Base-by-base conservation (phyloP, 2,888 invertebrate genomes). In the Drosophila lutescens region DNA sequence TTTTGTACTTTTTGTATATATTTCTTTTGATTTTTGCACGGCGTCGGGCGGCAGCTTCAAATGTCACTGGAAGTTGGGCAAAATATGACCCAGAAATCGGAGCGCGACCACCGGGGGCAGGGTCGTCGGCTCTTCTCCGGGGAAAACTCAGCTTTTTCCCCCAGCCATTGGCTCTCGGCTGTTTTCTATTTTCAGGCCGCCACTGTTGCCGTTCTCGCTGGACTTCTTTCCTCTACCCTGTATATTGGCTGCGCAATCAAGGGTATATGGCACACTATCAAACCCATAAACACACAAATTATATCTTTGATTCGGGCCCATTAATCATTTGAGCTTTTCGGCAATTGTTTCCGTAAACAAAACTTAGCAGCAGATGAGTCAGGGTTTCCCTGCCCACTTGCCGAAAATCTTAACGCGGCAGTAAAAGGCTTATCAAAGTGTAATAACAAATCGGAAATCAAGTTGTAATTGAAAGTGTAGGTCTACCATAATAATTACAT, bases 31-130 rank as follows among this genome's bases (percentile, higher is more conserved):
- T 55, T 53, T 62, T 54, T 50, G 17, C 40, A 23, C 50, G 50
- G 15, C 61, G 32, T 12, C 58, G 59, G 47, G 47, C 83, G 77
- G 77, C 75, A 76, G 85, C 82, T 81, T 83, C 87, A 87, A 87
- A 82, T 83, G 79, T 81, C 83, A 86, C 70, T 81, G 75, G 70
- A 73, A 78, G 76, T 79, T 77, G 73, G 80, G 65, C 79, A 82
- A 85, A 87, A 85, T 77, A 81, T 83, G 87, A 85, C 83, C 85
- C 85, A 83, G 85, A 86, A 86, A 83, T 84, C 73, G 70, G 70
- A 77, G 77, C 65, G 69, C 62, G 69, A 66, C 32, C 41, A 12
- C 67, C 34, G 15, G 50, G 44, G 50, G 36, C 53, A 54, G 47
- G 47, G 40, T 30, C 53, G 4, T 26, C 13, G 8, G 41, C 32